phyloP scores from a whole-genome alignment of 1,140 invertebrate genomes.

The Magallana ariakensis region DNA sequence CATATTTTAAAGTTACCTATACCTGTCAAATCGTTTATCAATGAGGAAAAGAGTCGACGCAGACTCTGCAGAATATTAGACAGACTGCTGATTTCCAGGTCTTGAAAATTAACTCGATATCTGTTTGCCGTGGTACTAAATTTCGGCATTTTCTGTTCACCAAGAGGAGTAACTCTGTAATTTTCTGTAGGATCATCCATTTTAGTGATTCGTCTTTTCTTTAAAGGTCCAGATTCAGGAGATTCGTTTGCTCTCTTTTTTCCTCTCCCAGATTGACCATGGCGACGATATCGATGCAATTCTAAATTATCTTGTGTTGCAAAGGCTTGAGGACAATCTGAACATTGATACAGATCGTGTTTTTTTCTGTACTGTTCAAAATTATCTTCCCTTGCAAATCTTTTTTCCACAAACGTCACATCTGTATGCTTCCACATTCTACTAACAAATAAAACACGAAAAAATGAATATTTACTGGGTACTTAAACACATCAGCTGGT shows the following conservation, averaged over 20 bases:
- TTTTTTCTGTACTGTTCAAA: neutral
- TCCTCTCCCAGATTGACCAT: conserved; percentile 11
- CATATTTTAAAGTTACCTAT: too few relatives aligned
- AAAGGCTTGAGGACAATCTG: conserved; percentile 41
- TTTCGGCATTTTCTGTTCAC: conserved; percentile 45
- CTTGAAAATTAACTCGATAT: conserved; percentile 48
- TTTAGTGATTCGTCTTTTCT: conserved; percentile 34
- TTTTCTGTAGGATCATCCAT: conserved; percentile 3
- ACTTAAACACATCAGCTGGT: too few relatives aligned
- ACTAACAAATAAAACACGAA: neutral
- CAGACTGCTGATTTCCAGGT: conserved; percentile 48
- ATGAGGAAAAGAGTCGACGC: conserved; percentile 44
- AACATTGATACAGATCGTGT: neutral
- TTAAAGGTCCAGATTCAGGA: too few relatives aligned
- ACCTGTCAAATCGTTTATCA: too few relatives aligned
- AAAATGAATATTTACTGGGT: neutral
- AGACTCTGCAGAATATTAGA: conserved; percentile 52
- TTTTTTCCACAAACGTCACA: conserved; percentile 16
- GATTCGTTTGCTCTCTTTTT: too few relatives aligned
- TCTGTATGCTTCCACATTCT: too few relatives aligned
- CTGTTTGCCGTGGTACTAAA: conserved; percentile 48
- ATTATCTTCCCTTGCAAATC: too few relatives aligned
- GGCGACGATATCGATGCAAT: conserved; percentile 10
- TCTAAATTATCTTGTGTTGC: conserved; percentile 31
- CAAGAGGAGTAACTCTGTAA: conserved; percentile 30